Evolutionary conservation across 35 echinoderm and acorn worm genomes (phyloP), one percentile per base, ranked within the genome.

Genomic region (Amphiura filiformis): DNA sequence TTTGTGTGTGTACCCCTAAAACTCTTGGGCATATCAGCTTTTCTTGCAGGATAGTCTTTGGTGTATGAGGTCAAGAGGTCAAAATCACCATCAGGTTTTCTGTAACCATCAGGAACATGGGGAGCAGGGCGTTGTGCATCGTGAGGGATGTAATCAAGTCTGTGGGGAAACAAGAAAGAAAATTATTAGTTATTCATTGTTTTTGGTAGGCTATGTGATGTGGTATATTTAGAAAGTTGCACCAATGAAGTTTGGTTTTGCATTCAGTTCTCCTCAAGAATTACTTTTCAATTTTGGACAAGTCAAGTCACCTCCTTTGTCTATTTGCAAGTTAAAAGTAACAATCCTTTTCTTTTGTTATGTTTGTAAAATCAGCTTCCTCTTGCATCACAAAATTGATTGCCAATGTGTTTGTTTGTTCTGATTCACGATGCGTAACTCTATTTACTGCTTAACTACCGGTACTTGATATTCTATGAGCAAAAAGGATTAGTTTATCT

Each of bases 51-150:
- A 78, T 94, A 99, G 61, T 99, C 96, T 76, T 89, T 99, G 20
- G 93, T 90, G 84, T 99, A 99, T 22, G 96, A 99, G 32, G 96
- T 99, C 84, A 99, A 38, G 31, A 87, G 84, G 78, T 99, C 96
- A 75, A 99, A 90, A 32, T 94, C 76, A 42, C 96, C 96, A 34
- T 88, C 82, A 5, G 91, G 41, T 56, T 87, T 91, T 40, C 86
- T 35, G 80, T 94, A 98, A 35, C 84, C 57, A 30, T 98, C 96
- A 28, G 89, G 89, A 28, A 86, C 86, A 38, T 88, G 93, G 57
- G 94, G 87, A 18, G 65, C 0, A 1, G 93, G 87, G 23, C 84
- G 83, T n/a, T 64, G 44, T 34, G 82, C 37, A 56, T 89, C 87
- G 88, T 94, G 81, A 7, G 96, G 96, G 37, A 98, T 87, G 41